phyloP scores from a whole-genome alignment of 2,888 invertebrate genomes.

The Hirtodrosophila histrioides region DNA sequence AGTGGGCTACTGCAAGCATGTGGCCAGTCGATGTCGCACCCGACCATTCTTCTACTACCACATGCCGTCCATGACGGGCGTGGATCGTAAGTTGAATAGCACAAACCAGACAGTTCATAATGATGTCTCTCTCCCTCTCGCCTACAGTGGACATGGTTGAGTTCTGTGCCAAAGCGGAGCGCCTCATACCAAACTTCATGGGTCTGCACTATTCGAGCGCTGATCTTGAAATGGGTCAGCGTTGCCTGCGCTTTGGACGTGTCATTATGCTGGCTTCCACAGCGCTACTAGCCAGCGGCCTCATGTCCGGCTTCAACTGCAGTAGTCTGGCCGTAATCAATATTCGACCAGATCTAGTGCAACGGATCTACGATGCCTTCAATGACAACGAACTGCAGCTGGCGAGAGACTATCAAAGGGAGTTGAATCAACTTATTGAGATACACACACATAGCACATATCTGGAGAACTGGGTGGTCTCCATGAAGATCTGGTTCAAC shows the following conservation, averaged over 20 bases:
- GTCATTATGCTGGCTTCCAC: constrained; percentile 89
- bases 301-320: constrained; percentile 89
- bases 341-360: constrained; percentile 87
- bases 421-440: constrained; percentile 52
- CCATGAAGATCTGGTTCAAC: constrained; percentile 55
- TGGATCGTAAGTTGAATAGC: constrained; percentile 87
- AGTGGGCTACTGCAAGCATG: constrained; percentile 87
- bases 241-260: constrained; percentile 86
- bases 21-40: constrained; percentile 89
- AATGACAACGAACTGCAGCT: constrained; percentile 60
- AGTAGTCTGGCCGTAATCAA: constrained; percentile 90
- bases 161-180: constrained; percentile 87
- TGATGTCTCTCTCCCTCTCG: neutral
- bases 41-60: constrained; percentile 93
- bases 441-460: constrained; percentile 34
- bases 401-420: constrained; percentile 37
- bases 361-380: constrained; percentile 86
- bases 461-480: constrained; percentile 34
- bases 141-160: constrained; percentile 89
- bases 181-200: constrained; percentile 89
- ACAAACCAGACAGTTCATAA: neutral
- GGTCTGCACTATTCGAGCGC: constrained; percentile 93
- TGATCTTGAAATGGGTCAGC: constrained; percentile 88
- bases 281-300: constrained; percentile 87
- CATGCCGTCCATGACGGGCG: constrained; percentile 89